These are phyloP conservation scores for Onychomys leucogaster DNA, from an alignment of 2,797 vertebrate genomes.

Conservation along the genomic window DNA sequence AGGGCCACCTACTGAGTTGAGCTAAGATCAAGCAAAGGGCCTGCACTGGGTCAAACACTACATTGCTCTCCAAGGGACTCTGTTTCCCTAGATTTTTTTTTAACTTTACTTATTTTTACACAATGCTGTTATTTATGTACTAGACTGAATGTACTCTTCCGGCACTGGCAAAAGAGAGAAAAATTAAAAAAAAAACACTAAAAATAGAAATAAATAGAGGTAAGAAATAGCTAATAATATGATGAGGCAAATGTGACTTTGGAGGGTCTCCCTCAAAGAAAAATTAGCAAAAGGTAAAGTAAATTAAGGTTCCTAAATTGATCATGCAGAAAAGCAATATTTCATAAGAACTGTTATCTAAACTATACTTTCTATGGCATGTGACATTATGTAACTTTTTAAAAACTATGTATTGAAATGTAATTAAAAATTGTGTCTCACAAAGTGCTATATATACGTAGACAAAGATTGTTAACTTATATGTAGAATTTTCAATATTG, in stretches of 20 bases:
- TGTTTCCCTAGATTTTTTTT: conserved; percentile 26
- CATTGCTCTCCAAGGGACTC: background rate
- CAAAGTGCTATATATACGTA: background rate
- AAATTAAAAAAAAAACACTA: background rate
- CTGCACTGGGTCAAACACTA: background rate
- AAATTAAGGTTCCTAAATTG: background rate
- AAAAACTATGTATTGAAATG: background rate
- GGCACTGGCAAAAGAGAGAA: background rate
- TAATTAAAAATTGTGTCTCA: background rate
- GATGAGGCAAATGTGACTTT: background rate
- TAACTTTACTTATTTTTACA: background rate
- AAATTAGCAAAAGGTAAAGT: background rate
- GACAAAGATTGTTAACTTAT: background rate
- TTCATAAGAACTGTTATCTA: background rate
- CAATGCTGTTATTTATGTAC: background rate
- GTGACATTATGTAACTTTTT: background rate
- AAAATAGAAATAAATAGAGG: background rate
- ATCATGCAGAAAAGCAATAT: background rate
- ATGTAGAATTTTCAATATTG: background rate
- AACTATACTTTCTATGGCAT: background rate
- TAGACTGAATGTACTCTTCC: background rate
- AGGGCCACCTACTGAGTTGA: conserved; percentile 54
- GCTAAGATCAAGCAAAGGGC: background rate
- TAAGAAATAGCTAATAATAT: background rate
- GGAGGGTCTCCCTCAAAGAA: background rate